A percentile compares a stretch with the other conserved stretches of the same genome.
phyloP scores from a whole-genome alignment of 1,140 invertebrate genomes.

The Dolichoris vasculosae region DNA sequence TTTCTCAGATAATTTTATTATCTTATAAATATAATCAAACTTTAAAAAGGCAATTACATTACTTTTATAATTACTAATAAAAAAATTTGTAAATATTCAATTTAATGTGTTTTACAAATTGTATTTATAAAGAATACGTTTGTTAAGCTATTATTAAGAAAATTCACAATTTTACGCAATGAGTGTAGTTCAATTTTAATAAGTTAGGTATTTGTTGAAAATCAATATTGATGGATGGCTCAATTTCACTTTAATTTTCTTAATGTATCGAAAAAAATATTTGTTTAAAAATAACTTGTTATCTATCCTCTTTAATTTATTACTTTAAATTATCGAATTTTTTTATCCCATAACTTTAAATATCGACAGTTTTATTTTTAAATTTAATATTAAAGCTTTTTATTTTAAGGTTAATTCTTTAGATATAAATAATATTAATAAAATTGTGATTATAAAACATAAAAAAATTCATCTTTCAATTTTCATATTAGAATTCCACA shows the following conservation, averaged over 20 bases:
- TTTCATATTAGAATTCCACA: no score
- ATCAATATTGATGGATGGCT: slow-evolving; percentile 24
- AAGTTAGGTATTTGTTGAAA: slow-evolving; percentile 40
- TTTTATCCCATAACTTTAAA: background rate
- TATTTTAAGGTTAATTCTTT: background rate
- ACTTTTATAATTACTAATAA: slow-evolving; percentile 1
- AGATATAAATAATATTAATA: background rate
- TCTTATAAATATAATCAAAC: no score
- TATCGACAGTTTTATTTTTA: background rate
- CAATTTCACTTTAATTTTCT: slow-evolving; percentile 5
- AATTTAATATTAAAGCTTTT: background rate
- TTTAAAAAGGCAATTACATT: no score
- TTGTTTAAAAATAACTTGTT: background rate
- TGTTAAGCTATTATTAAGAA: slow-evolving; percentile 36
- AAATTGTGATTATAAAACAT: no score
- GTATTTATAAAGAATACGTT: slow-evolving; percentile 36
- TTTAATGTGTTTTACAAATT: background rate
- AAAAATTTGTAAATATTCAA: slow-evolving; percentile 12
- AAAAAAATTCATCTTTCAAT: no score
- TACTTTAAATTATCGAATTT: background rate
- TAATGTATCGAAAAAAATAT: slow-evolving; percentile 15
- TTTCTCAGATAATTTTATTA: no score
- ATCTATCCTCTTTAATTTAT: background rate
- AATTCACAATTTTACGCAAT: slow-evolving; percentile 14
- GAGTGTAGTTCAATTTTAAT: slow-evolving; percentile 45